Conservation (phyloP, 2,797 vertebrate species). For the Cynodonichthys magdalenae region DNA sequence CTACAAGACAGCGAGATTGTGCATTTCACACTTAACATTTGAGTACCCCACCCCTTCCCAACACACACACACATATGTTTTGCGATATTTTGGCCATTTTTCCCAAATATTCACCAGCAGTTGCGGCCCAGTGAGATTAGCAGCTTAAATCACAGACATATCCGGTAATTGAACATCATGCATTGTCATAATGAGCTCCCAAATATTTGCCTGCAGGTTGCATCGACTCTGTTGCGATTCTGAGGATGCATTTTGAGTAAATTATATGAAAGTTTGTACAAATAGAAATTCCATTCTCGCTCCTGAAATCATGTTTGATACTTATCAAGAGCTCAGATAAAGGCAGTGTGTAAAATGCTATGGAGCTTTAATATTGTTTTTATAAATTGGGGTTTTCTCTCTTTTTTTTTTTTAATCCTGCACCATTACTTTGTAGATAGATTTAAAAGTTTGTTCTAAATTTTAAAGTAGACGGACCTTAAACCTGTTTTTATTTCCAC, state of each 20-base stretch:
- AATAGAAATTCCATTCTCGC: not conserved
- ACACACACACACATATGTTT: no score
- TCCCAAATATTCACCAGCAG: no score
- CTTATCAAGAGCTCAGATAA: conserved; percentile 5
- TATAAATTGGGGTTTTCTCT: conserved; percentile 8
- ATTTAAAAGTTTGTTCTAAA: conserved; percentile 3
- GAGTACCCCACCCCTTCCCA: no score
- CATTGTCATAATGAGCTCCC: not conserved
- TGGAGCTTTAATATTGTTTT: not conserved
- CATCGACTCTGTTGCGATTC: conserved; percentile 15
- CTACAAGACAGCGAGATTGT: no score
- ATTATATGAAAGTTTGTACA: not conserved
- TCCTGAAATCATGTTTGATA: conserved; percentile 1
- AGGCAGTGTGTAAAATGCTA: conserved; percentile 1
- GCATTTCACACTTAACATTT: no score
- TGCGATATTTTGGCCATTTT: no score
- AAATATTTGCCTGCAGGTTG: not conserved
- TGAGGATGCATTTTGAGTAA: not conserved
- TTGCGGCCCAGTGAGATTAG: no score
- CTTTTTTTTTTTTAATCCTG: conserved; percentile 32
- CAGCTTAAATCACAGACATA: conserved; percentile 12
- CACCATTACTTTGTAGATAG: conserved; percentile 19
- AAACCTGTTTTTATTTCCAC: conserved; percentile 3
- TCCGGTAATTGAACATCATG: conserved; percentile 13
- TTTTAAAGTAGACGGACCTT: not conserved